phyloP scores from a whole-genome alignment of 2,797 vertebrate genomes.

The Amazonetta brasiliensis region DNA sequence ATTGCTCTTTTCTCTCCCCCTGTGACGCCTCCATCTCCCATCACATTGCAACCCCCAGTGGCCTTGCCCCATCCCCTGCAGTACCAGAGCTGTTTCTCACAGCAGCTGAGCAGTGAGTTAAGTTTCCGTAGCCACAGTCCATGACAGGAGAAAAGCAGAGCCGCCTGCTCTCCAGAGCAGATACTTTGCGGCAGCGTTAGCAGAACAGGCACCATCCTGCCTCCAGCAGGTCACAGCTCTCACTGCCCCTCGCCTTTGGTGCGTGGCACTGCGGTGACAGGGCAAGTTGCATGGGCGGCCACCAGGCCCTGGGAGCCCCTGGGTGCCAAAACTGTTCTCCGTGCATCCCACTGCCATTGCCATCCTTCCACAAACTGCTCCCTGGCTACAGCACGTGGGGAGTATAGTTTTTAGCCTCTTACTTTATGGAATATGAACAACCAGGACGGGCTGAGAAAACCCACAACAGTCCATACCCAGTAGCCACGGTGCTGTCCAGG shows the following conservation, averaged over 20 bases:
- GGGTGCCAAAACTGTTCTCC: neutral
- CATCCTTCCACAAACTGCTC: neutral
- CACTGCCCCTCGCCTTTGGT: neutral
- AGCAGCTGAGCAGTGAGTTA: neutral
- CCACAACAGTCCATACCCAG: neutral
- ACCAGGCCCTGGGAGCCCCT: neutral
- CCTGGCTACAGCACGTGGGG: accelerated
- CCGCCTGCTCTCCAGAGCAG: neutral
- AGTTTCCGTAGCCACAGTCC: neutral
- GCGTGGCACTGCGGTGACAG: accelerated
- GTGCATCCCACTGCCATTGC: neutral
- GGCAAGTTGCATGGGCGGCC: neutral
- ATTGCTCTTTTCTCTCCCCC: neutral
- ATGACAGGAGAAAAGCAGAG: accelerated
- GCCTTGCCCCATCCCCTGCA: neutral
- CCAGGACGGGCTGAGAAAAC: neutral
- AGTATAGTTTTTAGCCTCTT: neutral
- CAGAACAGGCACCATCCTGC: neutral
- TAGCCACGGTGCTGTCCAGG: neutral
- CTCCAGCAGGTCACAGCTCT: accelerated
- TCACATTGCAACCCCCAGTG: neutral
- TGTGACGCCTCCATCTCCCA: neutral
- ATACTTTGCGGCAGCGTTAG: neutral
- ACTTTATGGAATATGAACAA: neutral
- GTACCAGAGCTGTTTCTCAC: neutral